Percentiles rank a stretch among this genome's conserved stretches.
These are phyloP conservation scores for Hyla sarda DNA, from an alignment of 2,113 vertebrate genomes.

Conservation along the genomic window DNA sequence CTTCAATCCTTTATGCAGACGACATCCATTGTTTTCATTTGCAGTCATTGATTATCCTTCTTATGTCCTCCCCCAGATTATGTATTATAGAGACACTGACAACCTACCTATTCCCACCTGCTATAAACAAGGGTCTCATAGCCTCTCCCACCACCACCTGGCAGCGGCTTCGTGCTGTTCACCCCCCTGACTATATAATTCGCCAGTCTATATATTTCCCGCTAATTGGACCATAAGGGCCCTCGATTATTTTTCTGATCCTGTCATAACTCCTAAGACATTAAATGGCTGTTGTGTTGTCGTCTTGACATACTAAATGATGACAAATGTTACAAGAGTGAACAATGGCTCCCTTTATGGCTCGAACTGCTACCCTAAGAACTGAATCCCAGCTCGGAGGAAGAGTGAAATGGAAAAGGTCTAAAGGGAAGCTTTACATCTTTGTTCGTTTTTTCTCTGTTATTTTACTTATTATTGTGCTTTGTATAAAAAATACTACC, in stretches of 20 bases:
- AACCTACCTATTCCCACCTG: not conserved
- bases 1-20: constrained; percentile 45
- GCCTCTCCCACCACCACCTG: not conserved
- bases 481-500: not conserved
- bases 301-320: not conserved
- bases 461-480: too few species aligned
- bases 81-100: constrained; percentile 7
- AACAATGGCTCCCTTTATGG: not conserved
- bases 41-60: constrained; percentile 1
- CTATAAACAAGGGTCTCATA: not conserved
- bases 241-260: constrained; percentile 1
- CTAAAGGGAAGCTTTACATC: not conserved
- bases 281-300: not conserved
- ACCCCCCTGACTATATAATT: not conserved
- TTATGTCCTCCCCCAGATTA: not conserved
- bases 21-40: constrained; percentile 45
- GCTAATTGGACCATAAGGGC: not conserved
- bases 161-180: not conserved
- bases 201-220: not conserved
- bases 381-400: not conserved
- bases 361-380: not conserved
- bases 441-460: not conserved
- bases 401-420: not conserved
- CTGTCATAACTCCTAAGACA: not conserved
- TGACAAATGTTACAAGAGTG: not conserved